Evolutionary conservation across 2,113 vertebrate genomes (phyloP), one percentile per base, ranked within the genome.

Genomic region (Pardalotus punctatus): DNA sequence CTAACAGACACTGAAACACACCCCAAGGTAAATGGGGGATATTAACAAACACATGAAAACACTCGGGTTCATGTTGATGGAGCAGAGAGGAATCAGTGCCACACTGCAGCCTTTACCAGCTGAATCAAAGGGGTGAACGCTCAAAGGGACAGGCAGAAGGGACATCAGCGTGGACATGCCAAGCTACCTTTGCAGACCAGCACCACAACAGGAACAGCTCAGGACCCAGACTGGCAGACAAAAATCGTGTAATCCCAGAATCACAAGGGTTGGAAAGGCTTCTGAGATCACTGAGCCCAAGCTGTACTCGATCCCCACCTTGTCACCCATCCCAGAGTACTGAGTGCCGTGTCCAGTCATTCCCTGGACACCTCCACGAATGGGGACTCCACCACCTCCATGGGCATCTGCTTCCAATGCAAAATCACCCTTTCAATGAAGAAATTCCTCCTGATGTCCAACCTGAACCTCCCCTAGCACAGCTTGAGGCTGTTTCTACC

Each of bases 11-110:
- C 33, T 42, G 51, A 47, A 31, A 57, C 3, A 66, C 17, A 11
- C 8, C 28, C 56, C 28, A 5, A 48, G 25, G 31, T 14, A n/a
- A 48, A 36, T 1, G 15, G 5, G 17, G 24, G 9, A 2, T 16
- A 7, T 20, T 40, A 40, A 12, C 18, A 27, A 42, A 33, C 6
- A 23, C 64, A 27, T 2, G 23, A 19, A 40, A 73, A 9, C 79
- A 9, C 8, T 11, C 50, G 3, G 33, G 3, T 13, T n/a, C 29
- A 0, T 0, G 48, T 1, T 16, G 57, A 13, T 3, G 9, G 23
- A 53, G 35, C 43, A 12, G 1, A 35, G 57, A 23, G 42, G 11
- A 45, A 14, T 1, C 15, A 0, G 2, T 6, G 35, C 15, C 58
- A 14, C 14, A 0, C 28, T 6, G 47, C 86, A 50, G 81, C 60